Percentiles rank a stretch among this genome's conserved stretches.
Evolutionary conservation across 2,888 invertebrate species (phyloP).

Genomic region (Rhagophthalmus giganteus): DNA sequence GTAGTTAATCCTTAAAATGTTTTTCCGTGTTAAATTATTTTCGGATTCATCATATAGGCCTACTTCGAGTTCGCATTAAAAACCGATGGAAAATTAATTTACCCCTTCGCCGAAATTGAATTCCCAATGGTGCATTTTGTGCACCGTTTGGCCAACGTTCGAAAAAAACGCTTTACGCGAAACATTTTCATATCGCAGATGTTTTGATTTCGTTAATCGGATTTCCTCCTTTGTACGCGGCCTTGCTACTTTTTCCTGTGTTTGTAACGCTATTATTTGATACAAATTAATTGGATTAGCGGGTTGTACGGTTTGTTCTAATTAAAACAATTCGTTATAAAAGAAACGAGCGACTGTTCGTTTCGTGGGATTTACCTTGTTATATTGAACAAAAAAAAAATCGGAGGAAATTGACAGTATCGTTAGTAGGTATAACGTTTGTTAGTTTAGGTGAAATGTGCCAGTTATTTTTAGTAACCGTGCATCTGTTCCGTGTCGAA

Average conservation of each 20-base stretch:
- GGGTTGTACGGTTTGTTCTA: conserved; percentile 25
- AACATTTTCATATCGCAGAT: conserved; percentile 26
- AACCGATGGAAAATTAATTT: conserved; percentile 26
- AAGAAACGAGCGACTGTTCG: conserved; percentile 13
- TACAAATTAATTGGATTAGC: conserved; percentile 29
- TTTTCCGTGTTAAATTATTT: too few species aligned
- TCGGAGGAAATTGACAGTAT: conserved; percentile 4
- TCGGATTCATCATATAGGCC: too few species aligned
- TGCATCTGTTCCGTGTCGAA: too few species aligned
- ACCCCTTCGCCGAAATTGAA: conserved; percentile 26
- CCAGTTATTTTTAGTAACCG: too few species aligned
- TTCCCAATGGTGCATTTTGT: conserved; percentile 22
- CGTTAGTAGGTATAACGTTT: conserved; percentile 2
- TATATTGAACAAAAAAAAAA: background rate
- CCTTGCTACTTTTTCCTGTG: conserved; percentile 20
- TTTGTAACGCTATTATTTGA: conserved; percentile 25
- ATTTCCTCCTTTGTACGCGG: conserved; percentile 24
- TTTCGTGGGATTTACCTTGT: conserved; percentile 17
- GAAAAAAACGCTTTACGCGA: conserved; percentile 11
- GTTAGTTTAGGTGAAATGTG: background rate
- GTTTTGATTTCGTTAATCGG: conserved; percentile 29
- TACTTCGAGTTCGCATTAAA: background rate
- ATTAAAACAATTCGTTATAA: conserved; percentile 26
- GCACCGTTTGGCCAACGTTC: conserved; percentile 17
- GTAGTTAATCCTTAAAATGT: too few species aligned